phyloP scores from a whole-genome alignment of 1,140 invertebrate genomes.

The Sesamia nonagrioides region DNA sequence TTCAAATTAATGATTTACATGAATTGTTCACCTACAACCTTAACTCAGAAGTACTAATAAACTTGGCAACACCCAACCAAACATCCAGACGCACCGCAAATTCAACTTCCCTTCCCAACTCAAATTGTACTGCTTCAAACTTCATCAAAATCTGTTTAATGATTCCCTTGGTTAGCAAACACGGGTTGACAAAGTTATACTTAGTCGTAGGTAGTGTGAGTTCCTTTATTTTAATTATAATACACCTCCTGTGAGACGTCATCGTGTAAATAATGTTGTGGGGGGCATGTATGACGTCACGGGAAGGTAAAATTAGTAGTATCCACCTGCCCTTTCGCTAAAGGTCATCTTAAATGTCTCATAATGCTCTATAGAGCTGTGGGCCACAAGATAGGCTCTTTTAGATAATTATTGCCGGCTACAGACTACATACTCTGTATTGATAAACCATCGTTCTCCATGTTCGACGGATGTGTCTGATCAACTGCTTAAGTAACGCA shows the following conservation, averaged over 20 bases:
- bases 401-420: too few relatives aligned
- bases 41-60: not conserved
- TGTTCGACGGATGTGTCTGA: too few relatives aligned
- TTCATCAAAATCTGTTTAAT: slow-evolving; percentile 42
- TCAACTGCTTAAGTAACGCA: too few relatives aligned
- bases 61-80: slow-evolving; percentile 15
- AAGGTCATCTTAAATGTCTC: too few relatives aligned
- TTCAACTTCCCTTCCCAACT: slow-evolving; percentile 11
- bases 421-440: too few relatives aligned
- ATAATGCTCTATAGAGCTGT: too few relatives aligned
- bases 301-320: too few relatives aligned
- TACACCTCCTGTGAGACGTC: slow-evolving; percentile 11
- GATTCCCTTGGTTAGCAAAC: slow-evolving; percentile 20
- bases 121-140: slow-evolving; percentile 35
- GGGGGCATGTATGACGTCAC: too few relatives aligned
- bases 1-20: not conserved
- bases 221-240: slow-evolving; percentile 29
- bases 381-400: too few relatives aligned
- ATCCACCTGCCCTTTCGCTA: too few relatives aligned
- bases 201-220: not conserved
- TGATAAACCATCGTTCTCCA: too few relatives aligned
- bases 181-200: slow-evolving; percentile 10
- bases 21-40: not conserved
- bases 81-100: slow-evolving; percentile 5
- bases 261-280: not conserved